These are phyloP conservation scores for Glyptemys insculpta DNA, from an alignment of 2,797 vertebrate species.

Conservation along the genomic window DNA sequence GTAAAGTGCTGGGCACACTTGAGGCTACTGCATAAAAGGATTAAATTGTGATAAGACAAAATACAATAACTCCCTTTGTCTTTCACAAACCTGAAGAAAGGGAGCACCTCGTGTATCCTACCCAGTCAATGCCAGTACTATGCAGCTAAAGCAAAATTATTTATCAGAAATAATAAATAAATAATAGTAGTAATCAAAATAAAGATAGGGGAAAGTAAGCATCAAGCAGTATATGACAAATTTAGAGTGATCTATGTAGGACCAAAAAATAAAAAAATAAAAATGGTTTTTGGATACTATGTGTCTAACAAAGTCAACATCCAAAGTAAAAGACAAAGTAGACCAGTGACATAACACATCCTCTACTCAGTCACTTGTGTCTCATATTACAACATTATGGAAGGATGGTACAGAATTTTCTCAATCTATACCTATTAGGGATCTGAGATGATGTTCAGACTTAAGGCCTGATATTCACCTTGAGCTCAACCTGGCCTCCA, in stretches of 20 bases:
- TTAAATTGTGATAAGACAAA: neutral
- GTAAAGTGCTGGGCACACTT: neutral
- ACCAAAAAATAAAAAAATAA: rapidly evolving
- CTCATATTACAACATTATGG: neutral
- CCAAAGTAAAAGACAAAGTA: neutral
- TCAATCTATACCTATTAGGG: neutral
- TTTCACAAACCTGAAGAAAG: neutral
- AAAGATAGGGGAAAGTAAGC: neutral
- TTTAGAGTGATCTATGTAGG: rapidly evolving
- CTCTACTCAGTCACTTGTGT: neutral
- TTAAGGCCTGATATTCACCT: neutral
- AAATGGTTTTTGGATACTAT: neutral
- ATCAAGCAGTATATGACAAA: neutral
- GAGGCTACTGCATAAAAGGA: neutral
- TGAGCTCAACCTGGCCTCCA: neutral
- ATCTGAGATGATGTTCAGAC: neutral
- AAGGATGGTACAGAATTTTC: neutral
- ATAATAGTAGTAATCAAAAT: neutral
- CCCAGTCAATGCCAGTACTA: neutral
- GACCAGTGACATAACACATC: neutral
- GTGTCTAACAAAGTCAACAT: neutral
- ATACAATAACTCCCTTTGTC: neutral
- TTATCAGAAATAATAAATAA: neutral
- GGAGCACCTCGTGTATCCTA: neutral
- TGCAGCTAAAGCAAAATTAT: neutral